phyloP scores from a whole-genome alignment of 2,113 vertebrate species.

The Gracilinanus agilis region DNA sequence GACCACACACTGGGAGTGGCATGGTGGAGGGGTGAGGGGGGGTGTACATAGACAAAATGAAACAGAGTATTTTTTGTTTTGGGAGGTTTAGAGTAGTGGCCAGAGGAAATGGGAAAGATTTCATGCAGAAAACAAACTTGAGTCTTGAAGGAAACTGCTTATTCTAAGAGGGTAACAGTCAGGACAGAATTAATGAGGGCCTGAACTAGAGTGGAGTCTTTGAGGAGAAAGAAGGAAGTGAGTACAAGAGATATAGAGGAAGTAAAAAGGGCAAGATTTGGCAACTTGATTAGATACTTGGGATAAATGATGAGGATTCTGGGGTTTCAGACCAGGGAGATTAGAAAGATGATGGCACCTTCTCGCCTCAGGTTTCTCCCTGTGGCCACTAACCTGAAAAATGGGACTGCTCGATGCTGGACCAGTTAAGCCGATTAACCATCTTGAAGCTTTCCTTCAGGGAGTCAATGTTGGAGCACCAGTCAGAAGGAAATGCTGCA shows the following conservation, averaged over 20 bases:
- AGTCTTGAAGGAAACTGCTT: background rate
- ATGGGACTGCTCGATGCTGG: constrained; percentile 94
- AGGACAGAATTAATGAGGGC: background rate
- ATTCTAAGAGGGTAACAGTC: background rate
- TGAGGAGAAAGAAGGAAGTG: background rate
- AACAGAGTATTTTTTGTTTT: background rate
- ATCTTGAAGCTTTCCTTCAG: constrained; percentile 98
- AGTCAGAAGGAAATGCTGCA: constrained; percentile 92
- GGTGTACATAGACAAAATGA: background rate
- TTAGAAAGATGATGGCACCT: background rate
- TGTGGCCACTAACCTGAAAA: constrained; percentile 91
- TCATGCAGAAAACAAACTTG: background rate
- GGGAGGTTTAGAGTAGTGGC: background rate
- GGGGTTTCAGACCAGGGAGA: background rate
- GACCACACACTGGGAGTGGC: no score
- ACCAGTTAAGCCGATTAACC: constrained; percentile 96
- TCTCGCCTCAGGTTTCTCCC: background rate
- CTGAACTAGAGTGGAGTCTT: background rate
- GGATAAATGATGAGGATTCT: background rate
- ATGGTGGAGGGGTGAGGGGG: no score
- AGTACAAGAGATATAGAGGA: background rate
- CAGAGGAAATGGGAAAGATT: background rate
- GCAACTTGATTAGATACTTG: background rate
- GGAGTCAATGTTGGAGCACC: constrained; percentile 95
- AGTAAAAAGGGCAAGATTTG: background rate